Evolutionary conservation across 2,797 vertebrate genomes (phyloP), one percentile per base, ranked within the genome.

Genomic region (Capromys pilorides): DNA sequence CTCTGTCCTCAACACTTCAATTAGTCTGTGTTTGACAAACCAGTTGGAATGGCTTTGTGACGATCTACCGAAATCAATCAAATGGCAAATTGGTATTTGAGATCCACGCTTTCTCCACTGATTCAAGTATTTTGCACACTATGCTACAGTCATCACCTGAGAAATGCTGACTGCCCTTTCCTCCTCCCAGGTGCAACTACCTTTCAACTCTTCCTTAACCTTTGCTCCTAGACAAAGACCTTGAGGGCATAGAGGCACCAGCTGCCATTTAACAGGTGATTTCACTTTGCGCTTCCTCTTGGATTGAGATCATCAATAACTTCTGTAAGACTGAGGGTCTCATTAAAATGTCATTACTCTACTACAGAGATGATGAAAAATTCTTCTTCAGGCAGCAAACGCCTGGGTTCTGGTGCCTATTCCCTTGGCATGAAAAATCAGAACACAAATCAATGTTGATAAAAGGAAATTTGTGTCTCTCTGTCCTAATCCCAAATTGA

Each of bases 21-120:
- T 31, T 78, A 28, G 51, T 69, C 45, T 73, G 5, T 26, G 18
- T 66, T 57, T 57, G 49, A 86, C 51, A 49, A 59, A 67, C 24
- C 6, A 88, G 61, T 41, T 66, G 28, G 77, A 82, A 89, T 36
- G n/a, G 19, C 21, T 77, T 62, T 86, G 33, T 41, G 87, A 84
- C 67, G 49, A 69, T 54, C 39, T 26, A 91, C 51, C 78, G 49
- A 77, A 91, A 87, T 36, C 16, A 81, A 49, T 64, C 88, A 85
- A 93, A 91, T 22, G 80, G 19, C 26, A 78, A 81, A 69, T 57
- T 84, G 69, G 39, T 88, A 93, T 75, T 61, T 92, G 64, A 75
- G 21, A 93, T 21, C 39, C 41, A 49, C 67, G 19, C 6, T 62
- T 89, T 81, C 39, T 79, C 39, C 45, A 69, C 66, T 93, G 57